Base-by-base conservation (phyloP, 2,888 invertebrate genomes). In the Notodonta dromedarius region DNA sequence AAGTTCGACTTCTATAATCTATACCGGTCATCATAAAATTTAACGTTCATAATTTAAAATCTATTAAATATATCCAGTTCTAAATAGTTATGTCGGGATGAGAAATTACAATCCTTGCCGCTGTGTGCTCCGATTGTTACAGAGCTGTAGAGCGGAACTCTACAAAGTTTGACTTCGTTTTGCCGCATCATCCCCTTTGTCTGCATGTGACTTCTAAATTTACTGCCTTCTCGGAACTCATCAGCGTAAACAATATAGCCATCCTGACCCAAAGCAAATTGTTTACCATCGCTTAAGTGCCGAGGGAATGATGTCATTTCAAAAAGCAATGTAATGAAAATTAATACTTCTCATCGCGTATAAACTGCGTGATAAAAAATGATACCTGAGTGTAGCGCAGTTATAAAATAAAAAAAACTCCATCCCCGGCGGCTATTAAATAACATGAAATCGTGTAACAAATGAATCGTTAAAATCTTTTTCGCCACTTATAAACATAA, bases 401-500 rank as follows among this genome's bases (percentile, higher is more conserved):
- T 63, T 60, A 70, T 73, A 74, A 73, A 75, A 50, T 73, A 74
- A 54, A 54, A n/a, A 54, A 70, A 2, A 66, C 60, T 13, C 56
- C 58, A 64, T 64, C 62, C 62, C 56, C 50, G 64, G 57, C 63
- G 61, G 63, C 63, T 68, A 62, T 76, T 67, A 72, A 75, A 69
- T 65, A 65, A 55, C 72, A 35, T 61, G 58, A 69, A 74, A 69
- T 74, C 65, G 71, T 63, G 70, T 70, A 73, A 71, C 69, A 79
- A 85, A 83, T 81, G 76, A 81, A 78, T 82, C 83, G 77, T 83
- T 82, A 82, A 84, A 85, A 80, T 82, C 82, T 78, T 81, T 82
- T 82, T 80, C 73, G 72, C 62, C 63, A 65, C 70, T 72, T 76
- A 67, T 71, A 75, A 78, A 78, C 73, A 78, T 78, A 79, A 79